phyloP scores from a whole-genome alignment of 2,797 vertebrate species.

The Neosilurus hyrtlii region DNA sequence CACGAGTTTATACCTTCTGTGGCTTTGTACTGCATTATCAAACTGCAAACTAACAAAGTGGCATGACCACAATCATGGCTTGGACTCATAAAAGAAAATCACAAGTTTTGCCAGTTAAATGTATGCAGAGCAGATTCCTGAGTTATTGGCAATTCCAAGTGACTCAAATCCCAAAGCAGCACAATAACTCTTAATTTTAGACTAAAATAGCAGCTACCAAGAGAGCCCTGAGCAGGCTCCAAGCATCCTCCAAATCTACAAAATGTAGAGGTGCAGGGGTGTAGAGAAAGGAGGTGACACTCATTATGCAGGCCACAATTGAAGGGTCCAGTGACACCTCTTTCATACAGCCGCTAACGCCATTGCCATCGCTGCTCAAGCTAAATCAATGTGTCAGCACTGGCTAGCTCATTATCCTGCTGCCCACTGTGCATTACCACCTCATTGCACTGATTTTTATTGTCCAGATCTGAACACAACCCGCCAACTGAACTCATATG shows the following conservation, averaged over 20 bases:
- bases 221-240: slow-evolving; percentile 9
- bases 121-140: neutral
- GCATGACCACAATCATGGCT: neutral
- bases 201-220: slow-evolving; percentile 4
- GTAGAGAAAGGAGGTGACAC: slow-evolving; percentile 26
- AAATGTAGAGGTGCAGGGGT: slow-evolving; percentile 2
- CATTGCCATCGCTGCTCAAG: slow-evolving; percentile 6
- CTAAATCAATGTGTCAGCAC: slow-evolving; percentile 44
- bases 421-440: slow-evolving; percentile 49
- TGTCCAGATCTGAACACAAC: slow-evolving; percentile 42
- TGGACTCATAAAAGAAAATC: neutral
- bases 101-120: neutral
- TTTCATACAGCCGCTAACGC: slow-evolving; percentile 36
- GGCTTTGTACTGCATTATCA: neutral
- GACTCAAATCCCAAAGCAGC: neutral
- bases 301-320: slow-evolving; percentile 38
- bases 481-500: slow-evolving; percentile 45
- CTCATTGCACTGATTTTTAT: slow-evolving; percentile 47
- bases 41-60: neutral
- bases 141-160: neutral
- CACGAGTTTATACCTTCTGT: neutral
- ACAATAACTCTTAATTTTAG: neutral
- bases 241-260: slow-evolving; percentile 11
- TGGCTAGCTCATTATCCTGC: slow-evolving; percentile 45
- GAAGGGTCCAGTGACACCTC: slow-evolving; percentile 45